Base-by-base conservation (phyloP, 2,888 invertebrate species). In the Tetheella fluctuosa region DNA sequence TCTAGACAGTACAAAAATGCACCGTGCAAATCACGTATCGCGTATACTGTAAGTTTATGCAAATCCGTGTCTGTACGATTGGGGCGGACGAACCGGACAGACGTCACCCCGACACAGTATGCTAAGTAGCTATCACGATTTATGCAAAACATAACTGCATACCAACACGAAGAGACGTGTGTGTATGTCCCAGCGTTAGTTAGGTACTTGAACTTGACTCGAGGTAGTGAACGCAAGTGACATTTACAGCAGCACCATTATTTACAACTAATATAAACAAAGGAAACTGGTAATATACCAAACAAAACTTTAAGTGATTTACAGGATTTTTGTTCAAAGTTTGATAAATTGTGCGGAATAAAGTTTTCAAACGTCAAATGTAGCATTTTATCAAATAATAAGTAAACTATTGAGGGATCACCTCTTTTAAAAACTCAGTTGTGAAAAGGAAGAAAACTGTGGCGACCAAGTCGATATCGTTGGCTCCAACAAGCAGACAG, bases 171-270 rank as follows among this genome's bases (percentile, higher is more conserved):
- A 80, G 77, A 77, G 58, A 60, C 71, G 70, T 72, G 73, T 69
- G 65, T 63, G 62, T 64, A 58, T 67, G 69, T 65, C 65, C 64
- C 58, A 56, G 58, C 66, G 69, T 74, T 71, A 72, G 66, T 70
- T 75, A 83, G 85, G 85, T 87, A 87, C 88, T 89, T 91, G 90
- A 91, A 91, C 91, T 91, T 89, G 88, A 86, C 84, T 79, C 62
- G 73, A 74, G 77, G 66, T 77, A 69, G 68, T 81, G 83, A 83
- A 48, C 30, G 55, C 48, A 52, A 59, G 48, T 70, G 71, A 76
- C 76, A 73, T 73, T 74, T 69, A 66, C 58, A 13, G n/a, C 13
- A 54, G 8, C 30, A 17, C 42, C 17, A 48, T 20, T 48, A 48
- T 48, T 48, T 20, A 7, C 48, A 48, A 48, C 17, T 13, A 8